Conservation (phyloP, 1,140 invertebrate genomes). For the Drosophila simulans region DNA sequence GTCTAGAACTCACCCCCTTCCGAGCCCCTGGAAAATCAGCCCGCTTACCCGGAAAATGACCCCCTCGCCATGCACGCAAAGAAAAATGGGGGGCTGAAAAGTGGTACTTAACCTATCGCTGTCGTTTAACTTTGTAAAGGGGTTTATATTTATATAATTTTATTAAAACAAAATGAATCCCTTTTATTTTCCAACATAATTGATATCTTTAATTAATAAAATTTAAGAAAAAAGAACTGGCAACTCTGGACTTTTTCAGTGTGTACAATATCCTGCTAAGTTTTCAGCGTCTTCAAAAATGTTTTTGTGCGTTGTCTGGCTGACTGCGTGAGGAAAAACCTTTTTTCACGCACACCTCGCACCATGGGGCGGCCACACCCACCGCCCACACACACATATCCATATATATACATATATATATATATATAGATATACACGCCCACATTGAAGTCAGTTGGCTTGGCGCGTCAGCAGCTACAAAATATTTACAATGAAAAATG, state of each 20-base stretch:
- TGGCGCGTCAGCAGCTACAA: conserved; percentile 79
- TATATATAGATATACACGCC: conserved; percentile 23
- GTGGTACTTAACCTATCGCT: background rate
- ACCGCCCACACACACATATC: conserved; percentile 8
- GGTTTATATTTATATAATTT: background rate
- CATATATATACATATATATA: background rate
- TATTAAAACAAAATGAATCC: too few species aligned
- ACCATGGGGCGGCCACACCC: conserved; percentile 52
- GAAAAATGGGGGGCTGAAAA: background rate
- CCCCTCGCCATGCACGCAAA: background rate
- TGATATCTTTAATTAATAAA: background rate
- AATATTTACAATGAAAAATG: conserved; percentile 84
- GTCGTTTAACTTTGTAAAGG: background rate
- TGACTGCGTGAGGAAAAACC: conserved; percentile 48
- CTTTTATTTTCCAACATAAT: background rate
- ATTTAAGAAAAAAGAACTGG: too few species aligned
- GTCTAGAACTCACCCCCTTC: conserved; percentile 42
- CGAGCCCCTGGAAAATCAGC: conserved; percentile 1
- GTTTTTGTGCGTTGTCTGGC: conserved; percentile 37
- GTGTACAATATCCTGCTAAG: background rate
- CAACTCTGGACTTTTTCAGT: background rate
- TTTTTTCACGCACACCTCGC: conserved; percentile 54
- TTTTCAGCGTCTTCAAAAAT: conserved; percentile 19
- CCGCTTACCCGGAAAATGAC: background rate
- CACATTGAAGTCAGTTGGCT: conserved; percentile 62